Conservation (phyloP, 2,797 vertebrate species). For the Remorina albescens region DNA sequence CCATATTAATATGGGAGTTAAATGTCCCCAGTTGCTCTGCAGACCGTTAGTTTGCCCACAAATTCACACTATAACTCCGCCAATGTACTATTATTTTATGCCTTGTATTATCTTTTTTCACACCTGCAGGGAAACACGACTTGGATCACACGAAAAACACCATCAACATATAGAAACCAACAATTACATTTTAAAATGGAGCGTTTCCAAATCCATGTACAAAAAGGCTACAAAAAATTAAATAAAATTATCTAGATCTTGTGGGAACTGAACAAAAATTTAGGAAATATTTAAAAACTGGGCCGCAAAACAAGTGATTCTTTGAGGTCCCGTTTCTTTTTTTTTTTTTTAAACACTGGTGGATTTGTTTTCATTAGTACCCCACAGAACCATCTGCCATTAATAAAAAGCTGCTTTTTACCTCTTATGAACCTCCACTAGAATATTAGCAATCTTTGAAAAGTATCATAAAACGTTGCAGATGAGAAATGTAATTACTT, state of each 20-base stretch:
- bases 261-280: not conserved
- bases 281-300: not conserved
- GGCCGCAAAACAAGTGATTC: not conserved
- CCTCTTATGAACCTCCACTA: not conserved
- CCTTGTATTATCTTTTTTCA: not conserved
- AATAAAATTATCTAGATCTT: constrained; percentile 12
- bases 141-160: not conserved
- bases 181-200: not conserved
- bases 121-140: constrained; percentile 20
- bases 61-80: not conserved
- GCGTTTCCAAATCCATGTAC: not conserved
- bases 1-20: not conserved
- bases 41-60: constrained; percentile 18
- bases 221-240: constrained; percentile 5
- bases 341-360: not conserved
- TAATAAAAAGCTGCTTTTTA: constrained; percentile 27
- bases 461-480: constrained; percentile 23
- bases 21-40: not conserved
- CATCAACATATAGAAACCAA: constrained; percentile 19
- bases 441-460: constrained; percentile 4
- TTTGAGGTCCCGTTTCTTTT: too few relatives aligned
- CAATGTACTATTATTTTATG: not conserved
- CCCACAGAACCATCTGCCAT: constrained; percentile 3
- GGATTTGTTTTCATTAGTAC: not conserved
- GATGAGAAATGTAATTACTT: constrained; percentile 32